These are phyloP conservation scores for Oenanthe melanoleuca DNA, from an alignment of 2,113 vertebrate genomes.

Conservation along the genomic window DNA sequence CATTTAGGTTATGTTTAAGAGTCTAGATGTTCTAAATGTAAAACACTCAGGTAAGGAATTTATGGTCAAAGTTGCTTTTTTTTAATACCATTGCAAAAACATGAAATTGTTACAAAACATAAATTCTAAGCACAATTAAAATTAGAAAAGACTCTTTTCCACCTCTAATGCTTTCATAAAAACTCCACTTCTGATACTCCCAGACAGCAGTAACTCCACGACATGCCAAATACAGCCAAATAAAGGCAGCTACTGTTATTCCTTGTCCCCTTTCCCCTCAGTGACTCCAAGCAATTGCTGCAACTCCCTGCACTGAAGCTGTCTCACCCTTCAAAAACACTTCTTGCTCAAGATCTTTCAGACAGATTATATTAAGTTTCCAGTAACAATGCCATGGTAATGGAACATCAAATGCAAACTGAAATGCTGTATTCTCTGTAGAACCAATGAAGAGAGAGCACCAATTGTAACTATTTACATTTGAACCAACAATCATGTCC, in stretches of 20 bases:
- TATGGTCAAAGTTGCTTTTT: neutral
- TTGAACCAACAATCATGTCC: neutral
- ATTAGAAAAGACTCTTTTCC: neutral
- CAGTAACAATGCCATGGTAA: neutral
- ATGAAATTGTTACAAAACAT: neutral
- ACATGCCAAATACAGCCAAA: neutral
- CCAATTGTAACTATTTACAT: neutral
- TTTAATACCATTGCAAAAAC: neutral
- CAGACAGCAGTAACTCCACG: neutral
- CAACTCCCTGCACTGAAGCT: neutral
- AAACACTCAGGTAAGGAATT: neutral
- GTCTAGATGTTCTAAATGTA: neutral
- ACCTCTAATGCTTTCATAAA: neutral
- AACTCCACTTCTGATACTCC: neutral
- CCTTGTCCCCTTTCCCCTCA: neutral
- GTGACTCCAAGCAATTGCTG: neutral
- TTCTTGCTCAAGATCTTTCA: conserved; percentile 8
- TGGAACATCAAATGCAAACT: conserved; percentile 2
- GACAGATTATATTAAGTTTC: neutral
- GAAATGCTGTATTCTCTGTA: neutral
- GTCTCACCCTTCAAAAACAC: neutral
- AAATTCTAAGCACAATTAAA: neutral
- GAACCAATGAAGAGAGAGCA: neutral
- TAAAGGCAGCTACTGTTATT: neutral
- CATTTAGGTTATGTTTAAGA: neutral